These are phyloP conservation scores for Galemys pyrenaicus DNA, from an alignment of 2,113 vertebrate genomes.

Conservation along the genomic window DNA sequence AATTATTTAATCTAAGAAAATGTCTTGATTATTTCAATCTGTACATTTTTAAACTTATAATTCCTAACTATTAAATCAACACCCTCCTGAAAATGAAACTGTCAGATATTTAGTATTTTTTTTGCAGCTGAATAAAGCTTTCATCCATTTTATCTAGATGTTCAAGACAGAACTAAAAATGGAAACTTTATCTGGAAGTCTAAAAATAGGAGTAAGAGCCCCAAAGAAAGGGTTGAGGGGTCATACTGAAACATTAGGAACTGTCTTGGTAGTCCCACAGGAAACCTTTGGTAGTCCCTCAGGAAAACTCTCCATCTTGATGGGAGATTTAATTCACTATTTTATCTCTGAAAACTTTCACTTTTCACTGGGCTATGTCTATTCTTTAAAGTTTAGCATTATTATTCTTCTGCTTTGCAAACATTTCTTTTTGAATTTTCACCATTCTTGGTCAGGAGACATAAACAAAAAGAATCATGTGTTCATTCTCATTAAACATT, in stretches of 20 bases:
- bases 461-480: conserved; percentile 26
- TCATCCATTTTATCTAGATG: conserved; percentile 27
- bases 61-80: conserved; percentile 48
- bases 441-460: not conserved
- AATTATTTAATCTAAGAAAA: conserved; percentile 49
- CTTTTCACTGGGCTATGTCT: not conserved
- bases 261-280: not conserved
- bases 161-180: conserved; percentile 47
- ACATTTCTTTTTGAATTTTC: conserved; percentile 34
- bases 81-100: conserved; percentile 41
- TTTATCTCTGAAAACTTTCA: conserved; percentile 11
- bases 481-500: conserved; percentile 12
- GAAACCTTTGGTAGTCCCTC: conserved; percentile 29
- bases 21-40: not conserved
- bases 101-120: conserved; percentile 3
- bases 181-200: not conserved
- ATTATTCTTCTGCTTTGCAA: not conserved
- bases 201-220: not conserved
- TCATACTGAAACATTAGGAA: conserved; percentile 1
- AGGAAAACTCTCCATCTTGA: not conserved
- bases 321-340: conserved; percentile 10
- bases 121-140: conserved; percentile 46
- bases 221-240: not conserved
- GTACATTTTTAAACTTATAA: not conserved
- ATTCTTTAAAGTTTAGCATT: conserved; percentile 16